Evolutionary conservation across 2,888 invertebrate genomes (phyloP).

Genomic region (Ochropleura leucogaster): DNA sequence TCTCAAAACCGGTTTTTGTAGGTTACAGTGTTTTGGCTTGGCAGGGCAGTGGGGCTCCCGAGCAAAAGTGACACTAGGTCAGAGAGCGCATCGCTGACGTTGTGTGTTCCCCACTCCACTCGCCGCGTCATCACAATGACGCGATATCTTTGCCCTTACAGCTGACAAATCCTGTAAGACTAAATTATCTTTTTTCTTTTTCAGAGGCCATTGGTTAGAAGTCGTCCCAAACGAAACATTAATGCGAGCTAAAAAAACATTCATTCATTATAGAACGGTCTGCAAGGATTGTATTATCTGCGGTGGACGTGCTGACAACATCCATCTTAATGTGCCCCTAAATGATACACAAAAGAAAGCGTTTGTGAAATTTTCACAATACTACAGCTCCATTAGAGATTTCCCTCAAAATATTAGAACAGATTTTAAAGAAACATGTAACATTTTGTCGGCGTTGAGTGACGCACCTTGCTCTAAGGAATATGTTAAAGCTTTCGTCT

Average conservation of each 20-base stretch:
- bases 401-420: not conserved
- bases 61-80: no score
- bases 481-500: not conserved
- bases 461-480: conserved; percentile 33
- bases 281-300: conserved; percentile 41
- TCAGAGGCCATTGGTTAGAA: conserved; percentile 51
- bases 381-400: not conserved
- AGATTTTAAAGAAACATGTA: conserved; percentile 23
- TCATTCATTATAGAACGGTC: conserved; percentile 15
- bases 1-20: no score
- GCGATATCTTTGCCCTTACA: no score
- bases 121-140: no score
- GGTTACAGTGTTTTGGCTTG: no score
- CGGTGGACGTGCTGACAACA: conserved; percentile 17
- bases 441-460: conserved; percentile 15
- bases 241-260: not conserved
- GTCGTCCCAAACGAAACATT: rapidly evolving
- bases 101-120: no score
- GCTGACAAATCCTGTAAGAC: no score
- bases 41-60: no score
- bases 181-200: conserved; percentile 6
- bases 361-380: not conserved
- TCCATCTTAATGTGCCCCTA: not conserved
- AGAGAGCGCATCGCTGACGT: no score
- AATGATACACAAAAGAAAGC: conserved; percentile 17